Percentiles rank a stretch among this genome's conserved stretches.
phyloP scores from a whole-genome alignment of 2,888 invertebrate genomes.

The Pseudococcus longispinus region DNA sequence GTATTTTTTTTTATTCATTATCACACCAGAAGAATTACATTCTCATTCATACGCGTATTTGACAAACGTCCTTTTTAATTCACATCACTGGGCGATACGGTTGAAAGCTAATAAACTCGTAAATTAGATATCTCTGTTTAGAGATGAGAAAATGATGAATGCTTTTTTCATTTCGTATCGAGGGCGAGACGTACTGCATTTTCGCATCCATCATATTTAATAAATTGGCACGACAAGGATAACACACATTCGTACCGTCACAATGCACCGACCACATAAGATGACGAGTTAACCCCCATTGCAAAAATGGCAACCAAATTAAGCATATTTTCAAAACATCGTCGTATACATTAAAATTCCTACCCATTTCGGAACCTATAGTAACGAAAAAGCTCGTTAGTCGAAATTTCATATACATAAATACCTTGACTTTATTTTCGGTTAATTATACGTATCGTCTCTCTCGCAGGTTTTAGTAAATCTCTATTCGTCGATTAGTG shows the following conservation, averaged over 20 bases:
- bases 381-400: neutral
- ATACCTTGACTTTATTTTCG: neutral
- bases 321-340: neutral
- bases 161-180: constrained; percentile 1
- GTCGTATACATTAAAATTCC: no score
- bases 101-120: constrained; percentile 13
- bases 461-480: neutral
- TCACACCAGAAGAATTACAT: no score
- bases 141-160: constrained; percentile 18
- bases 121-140: constrained; percentile 8
- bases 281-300: neutral
- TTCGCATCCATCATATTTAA: constrained; percentile 34
- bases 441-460: neutral
- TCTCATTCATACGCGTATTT: neutral
- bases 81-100: neutral
- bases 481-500: neutral
- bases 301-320: neutral
- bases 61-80: neutral
- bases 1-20: no score
- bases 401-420: neutral
- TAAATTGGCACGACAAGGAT: constrained; percentile 15
- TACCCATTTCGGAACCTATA: neutral
- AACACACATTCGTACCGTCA: neutral
- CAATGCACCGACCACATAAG: neutral
- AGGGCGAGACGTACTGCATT: neutral